Base-by-base conservation (phyloP, 2,888 invertebrate genomes). In the Mythimna lalbum region DNA sequence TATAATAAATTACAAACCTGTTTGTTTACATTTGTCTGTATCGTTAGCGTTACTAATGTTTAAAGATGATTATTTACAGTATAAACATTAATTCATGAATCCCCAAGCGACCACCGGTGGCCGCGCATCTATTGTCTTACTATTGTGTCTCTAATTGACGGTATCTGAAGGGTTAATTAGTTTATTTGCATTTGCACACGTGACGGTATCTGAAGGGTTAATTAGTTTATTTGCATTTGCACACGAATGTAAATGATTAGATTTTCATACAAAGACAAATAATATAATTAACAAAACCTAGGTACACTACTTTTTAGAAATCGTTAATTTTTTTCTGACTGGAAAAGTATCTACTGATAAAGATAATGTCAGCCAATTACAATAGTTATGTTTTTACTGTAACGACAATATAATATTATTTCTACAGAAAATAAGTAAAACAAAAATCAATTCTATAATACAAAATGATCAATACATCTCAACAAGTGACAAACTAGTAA, bases 201-300 rank as follows among this genome's bases (percentile, higher is more conserved):
- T n/a, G n/a, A n/a, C n/a, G n/a, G n/a, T n/a, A n/a, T n/a, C n/a
- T n/a, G n/a, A n/a, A n/a, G n/a, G n/a, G n/a, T 27, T 27, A 53
- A 14, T 5, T n/a, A 27, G 7, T 14, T 27, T 53, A 7, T 14
- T 21, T 27, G 23, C 23, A 52, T 50, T 52, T 4, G 5, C 17
- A 53, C 3, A 9, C 6, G 27, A 17, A 23, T 27, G 27, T 53
- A 39, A 36, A 21, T 14, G 19, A 57, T 33, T 33, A 6, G 4
- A 3, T 33, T 7, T 10, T n/a, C 14, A 23, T 5, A 33, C 10
- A 31, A 43, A 33, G 12, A 9, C 2, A 73, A 31, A 43, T 12
- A 39, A 72, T 39, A 39, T 39, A 47, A 23, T 31, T 66, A 19
- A 67, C 57, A n/a, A 27, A 61, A 27, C 19, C 43, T n/a, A 43